phyloP scores from a whole-genome alignment of 2,113 vertebrate species.

The Hipposideros armiger region DNA sequence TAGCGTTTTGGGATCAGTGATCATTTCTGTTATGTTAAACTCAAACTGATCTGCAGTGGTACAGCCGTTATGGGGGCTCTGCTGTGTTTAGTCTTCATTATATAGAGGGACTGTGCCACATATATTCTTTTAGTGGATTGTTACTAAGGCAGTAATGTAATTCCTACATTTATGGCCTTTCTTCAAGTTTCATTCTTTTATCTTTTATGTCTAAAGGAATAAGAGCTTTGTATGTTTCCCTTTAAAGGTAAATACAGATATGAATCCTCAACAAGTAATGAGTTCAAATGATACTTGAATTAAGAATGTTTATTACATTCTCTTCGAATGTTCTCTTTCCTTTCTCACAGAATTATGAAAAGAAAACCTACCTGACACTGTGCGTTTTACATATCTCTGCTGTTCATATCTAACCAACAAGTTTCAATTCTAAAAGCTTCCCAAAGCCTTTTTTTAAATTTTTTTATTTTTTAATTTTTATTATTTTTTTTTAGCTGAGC shows the following conservation, averaged over 20 bases:
- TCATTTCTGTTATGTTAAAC: conserved; percentile 87
- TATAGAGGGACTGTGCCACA: conserved; percentile 84
- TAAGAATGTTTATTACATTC: conserved; percentile 74
- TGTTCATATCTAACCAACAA: conserved; percentile 41
- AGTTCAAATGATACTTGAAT: conserved; percentile 78
- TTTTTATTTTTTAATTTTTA: too few relatives aligned
- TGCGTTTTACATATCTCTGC: background rate
- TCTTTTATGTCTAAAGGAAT: conserved; percentile 78
- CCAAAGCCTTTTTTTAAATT: background rate
- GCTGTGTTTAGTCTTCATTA: conserved; percentile 87
- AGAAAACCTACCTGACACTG: background rate
- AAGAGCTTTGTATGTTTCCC: conserved; percentile 68
- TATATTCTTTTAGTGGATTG: conserved; percentile 86
- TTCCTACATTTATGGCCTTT: conserved; percentile 84
- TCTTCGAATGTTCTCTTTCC: conserved; percentile 69
- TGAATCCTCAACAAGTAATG: conserved; percentile 64
- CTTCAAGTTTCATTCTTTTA: conserved; percentile 77
- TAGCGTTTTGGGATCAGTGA: conserved; percentile 88
- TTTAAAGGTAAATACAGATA: conserved; percentile 74
- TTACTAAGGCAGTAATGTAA: conserved; percentile 84
- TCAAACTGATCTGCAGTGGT: conserved; percentile 86
- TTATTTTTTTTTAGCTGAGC: too few relatives aligned
- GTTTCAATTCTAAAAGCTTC: background rate
- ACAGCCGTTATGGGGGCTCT: conserved; percentile 86
- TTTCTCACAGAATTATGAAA: conserved; percentile 72